Percentiles rank a stretch among this genome's conserved stretches.
Conservation (phyloP, 2,113 vertebrate species). For the Pelmatolapia mariae region DNA sequence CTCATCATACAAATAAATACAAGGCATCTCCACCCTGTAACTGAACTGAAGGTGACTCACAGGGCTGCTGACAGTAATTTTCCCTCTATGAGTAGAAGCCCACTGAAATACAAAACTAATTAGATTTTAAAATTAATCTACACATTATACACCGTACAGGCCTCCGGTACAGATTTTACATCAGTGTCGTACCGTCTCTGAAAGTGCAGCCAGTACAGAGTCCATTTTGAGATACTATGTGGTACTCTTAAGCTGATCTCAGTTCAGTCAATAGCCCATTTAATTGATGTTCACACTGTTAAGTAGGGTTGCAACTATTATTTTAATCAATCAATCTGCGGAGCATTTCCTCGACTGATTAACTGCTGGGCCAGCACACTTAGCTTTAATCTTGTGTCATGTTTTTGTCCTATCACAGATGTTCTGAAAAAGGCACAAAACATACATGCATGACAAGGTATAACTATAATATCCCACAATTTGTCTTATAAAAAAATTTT, state of each 20-base stretch:
- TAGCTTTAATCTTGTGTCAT: background rate
- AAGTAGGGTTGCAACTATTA: background rate
- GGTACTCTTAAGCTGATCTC: background rate
- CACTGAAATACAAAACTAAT: background rate
- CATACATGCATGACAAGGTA: background rate
- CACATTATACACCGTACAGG: background rate
- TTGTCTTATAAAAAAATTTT: rapidly evolving
- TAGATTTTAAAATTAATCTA: background rate
- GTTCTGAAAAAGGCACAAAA: background rate
- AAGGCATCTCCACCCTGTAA: constrained; percentile 29
- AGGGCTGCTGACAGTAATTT: background rate
- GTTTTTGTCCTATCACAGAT: background rate
- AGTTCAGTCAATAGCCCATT: background rate
- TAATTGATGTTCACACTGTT: background rate
- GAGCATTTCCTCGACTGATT: background rate
- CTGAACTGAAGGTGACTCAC: constrained; percentile 40
- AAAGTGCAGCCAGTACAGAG: background rate
- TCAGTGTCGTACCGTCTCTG: background rate
- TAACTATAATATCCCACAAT: background rate
- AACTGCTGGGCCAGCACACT: background rate
- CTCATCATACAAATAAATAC: constrained; percentile 7
- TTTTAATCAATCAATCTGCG: background rate
- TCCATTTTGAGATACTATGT: background rate
- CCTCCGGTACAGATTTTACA: background rate
- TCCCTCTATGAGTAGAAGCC: background rate